These are phyloP conservation scores for Melinopterus prodromus DNA, from an alignment of 2,888 invertebrate species.

Conservation along the genomic window DNA sequence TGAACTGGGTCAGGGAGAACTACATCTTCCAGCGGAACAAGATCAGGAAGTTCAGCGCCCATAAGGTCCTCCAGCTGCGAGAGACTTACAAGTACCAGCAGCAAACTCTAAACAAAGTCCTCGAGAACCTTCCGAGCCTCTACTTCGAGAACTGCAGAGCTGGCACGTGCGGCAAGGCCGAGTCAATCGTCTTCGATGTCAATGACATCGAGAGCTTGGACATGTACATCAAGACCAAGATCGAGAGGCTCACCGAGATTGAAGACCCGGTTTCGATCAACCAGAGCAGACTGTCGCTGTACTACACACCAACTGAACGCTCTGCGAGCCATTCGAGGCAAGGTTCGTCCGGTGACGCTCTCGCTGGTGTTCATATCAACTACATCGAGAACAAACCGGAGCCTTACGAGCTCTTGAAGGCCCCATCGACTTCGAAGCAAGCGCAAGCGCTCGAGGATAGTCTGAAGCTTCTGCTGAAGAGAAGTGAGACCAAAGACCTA, in stretches of 20 bases:
- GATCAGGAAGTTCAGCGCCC: slow-evolving; percentile 93
- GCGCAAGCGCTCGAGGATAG: slow-evolving; percentile 13
- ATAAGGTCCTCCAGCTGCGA: slow-evolving; percentile 86
- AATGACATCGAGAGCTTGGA: slow-evolving; percentile 71
- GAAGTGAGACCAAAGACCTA: slow-evolving; percentile 48
- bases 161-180: slow-evolving; percentile 79
- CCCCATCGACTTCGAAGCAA: slow-evolving; percentile 26
- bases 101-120: slow-evolving; percentile 90
- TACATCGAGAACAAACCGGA: slow-evolving; percentile 64
- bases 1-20: slow-evolving; percentile 94
- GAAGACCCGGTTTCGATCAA: slow-evolving; percentile 59
- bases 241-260: slow-evolving; percentile 67
- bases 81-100: slow-evolving; percentile 97
- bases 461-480: neutral
- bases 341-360: slow-evolving; percentile 55
- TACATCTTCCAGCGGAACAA: slow-evolving; percentile 95
- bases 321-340: slow-evolving; percentile 63
- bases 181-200: slow-evolving; percentile 76
- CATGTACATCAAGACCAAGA: slow-evolving; percentile 73
- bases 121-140: slow-evolving; percentile 89
- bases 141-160: slow-evolving; percentile 94
- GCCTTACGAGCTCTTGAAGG: slow-evolving; percentile 42
- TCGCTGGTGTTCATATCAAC: slow-evolving; percentile 72
- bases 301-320: slow-evolving; percentile 83
- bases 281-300: slow-evolving; percentile 77